A percentile compares a stretch with the other conserved stretches of the same genome.
Conservation (phyloP, 2,797 vertebrate species). For the Diceros bicornis region DNA sequence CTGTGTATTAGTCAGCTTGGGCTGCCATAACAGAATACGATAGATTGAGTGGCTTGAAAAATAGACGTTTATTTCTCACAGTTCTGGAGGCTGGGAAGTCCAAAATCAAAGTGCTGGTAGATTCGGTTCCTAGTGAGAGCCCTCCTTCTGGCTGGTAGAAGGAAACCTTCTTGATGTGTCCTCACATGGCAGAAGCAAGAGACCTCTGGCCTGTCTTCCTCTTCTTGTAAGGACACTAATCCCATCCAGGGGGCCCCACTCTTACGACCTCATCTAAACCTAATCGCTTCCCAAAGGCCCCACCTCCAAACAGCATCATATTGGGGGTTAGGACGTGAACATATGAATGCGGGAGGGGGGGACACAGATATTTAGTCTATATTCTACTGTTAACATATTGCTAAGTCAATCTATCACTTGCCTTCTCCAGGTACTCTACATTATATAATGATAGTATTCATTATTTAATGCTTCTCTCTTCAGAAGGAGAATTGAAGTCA, state of each 20-base stretch:
- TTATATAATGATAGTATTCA: neutral
- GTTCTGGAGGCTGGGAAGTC: neutral
- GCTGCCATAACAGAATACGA: neutral
- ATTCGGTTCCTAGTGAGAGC: too few species aligned
- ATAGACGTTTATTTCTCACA: neutral
- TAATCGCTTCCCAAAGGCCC: neutral
- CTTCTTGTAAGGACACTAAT: neutral
- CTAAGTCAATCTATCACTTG: neutral
- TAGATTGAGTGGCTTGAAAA: neutral
- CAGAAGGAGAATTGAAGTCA: neutral
- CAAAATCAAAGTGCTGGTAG: neutral
- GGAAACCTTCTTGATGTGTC: neutral
- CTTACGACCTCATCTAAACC: neutral
- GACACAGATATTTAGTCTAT: accelerated
- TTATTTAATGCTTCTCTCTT: neutral
- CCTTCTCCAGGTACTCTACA: neutral
- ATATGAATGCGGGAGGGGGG: accelerated
- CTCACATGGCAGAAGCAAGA: neutral
- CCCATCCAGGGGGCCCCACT: accelerated
- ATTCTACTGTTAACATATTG: neutral
- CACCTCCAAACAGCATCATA: accelerated
- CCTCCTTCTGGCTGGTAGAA: neutral
- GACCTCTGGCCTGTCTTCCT: neutral
- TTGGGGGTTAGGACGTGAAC: neutral
- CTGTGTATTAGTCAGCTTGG: neutral